phyloP scores from a whole-genome alignment of 1,140 invertebrate genomes.

The Drosophila athabasca region DNA sequence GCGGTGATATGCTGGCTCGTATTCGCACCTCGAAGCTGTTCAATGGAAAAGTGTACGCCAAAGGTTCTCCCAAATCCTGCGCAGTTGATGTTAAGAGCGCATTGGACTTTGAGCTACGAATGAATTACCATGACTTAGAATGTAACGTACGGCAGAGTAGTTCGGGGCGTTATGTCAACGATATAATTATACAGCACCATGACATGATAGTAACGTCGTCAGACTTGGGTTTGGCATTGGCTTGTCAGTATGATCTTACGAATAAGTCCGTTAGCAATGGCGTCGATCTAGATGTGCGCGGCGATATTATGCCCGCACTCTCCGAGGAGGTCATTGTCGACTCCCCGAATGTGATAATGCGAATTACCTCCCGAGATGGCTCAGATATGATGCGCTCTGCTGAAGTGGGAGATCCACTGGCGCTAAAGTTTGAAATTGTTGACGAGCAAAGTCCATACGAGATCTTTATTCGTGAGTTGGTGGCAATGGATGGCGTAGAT shows the following conservation, averaged over 20 bases:
- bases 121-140: conserved; percentile 96
- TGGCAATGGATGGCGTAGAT: conserved; percentile 96
- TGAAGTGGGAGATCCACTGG: conserved; percentile 94
- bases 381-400: conserved; percentile 91
- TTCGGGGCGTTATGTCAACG: conserved; percentile 92
- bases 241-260: conserved; percentile 96
- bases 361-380: conserved; percentile 91
- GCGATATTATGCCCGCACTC: conserved; percentile 91
- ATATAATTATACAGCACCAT: conserved; percentile 96
- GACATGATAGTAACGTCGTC: conserved; percentile 97
- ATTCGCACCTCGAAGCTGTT: conserved; percentile 96
- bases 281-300: conserved; percentile 94
- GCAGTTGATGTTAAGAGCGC: conserved; percentile 93
- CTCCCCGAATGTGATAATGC: conserved; percentile 98
- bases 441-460: conserved; percentile 96
- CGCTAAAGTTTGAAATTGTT: conserved; percentile 95
- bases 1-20: conserved; percentile 95
- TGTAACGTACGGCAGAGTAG: conserved; percentile 94
- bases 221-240: conserved; percentile 95
- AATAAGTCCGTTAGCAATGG: conserved; percentile 97
- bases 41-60: conserved; percentile 97
- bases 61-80: conserved; percentile 95
- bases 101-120: conserved; percentile 93
- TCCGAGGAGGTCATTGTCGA: conserved; percentile 94
- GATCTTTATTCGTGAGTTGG: conserved; percentile 96